Evolutionary conservation across 2,797 vertebrate species (phyloP), one percentile per base, ranked within the genome.

Genomic region (Sciurus vulgaris): DNA sequence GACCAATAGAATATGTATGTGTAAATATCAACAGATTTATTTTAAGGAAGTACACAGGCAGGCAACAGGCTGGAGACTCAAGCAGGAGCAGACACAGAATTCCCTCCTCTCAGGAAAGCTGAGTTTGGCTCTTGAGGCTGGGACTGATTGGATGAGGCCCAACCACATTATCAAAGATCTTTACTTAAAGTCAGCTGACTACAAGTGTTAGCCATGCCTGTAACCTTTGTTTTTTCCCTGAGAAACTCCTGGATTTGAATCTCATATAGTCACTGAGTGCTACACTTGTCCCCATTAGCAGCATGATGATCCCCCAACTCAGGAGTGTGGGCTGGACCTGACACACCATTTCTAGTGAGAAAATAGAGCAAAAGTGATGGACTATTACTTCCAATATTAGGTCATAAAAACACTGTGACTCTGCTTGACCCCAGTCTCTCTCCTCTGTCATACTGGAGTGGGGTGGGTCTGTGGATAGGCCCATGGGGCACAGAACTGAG

Each of bases 1-100:
- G n/a, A 3, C 24, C 49, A 9, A 33, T 2, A 10, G 67, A 9
- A 38, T 3, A 7, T 6, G 7, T 1, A 0, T 38, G 67, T 38
- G 26, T 72, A 0, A 54, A 30, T 11, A 17, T 35, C 26, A 85
- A 85, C 44, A 85, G 49, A 7, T 35, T 54, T 6, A 85, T 35
- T 69, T 51, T 35, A 51, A 51, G 33, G 44, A 51, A 69, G 7
- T 8, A 15, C 18, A 51, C 51, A 24, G 65, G 47, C n/a, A 17
- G n/a, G 33, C 5, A 12, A 33, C 33, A 54, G 56, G 76, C 33
- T 35, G 76, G 33, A n/a, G 49, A 12, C 38, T 38, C 49, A 54
- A 33, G 33, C 76, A 24, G 20, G 5, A 35, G 76, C 7, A 20
- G 33, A 44, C 10, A 24, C 41, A 74, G 72, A 74, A 78, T 33